Percentiles rank a stretch among this genome's conserved stretches.
Conservation (phyloP, 2,888 invertebrate species). For the Bursaphelenchus okinawaensis region DNA sequence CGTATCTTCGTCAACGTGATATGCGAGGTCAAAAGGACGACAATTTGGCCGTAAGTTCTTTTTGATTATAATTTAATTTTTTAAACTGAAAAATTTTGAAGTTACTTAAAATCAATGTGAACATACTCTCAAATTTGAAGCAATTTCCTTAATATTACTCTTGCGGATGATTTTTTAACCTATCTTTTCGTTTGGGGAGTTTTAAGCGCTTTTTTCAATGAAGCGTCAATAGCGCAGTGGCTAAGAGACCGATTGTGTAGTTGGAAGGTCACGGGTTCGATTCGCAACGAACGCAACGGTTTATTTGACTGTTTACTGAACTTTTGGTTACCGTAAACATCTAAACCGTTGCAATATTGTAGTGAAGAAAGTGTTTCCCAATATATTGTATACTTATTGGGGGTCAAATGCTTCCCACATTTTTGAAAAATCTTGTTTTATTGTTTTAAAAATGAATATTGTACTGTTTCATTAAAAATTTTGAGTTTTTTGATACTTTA, state of each 20-base stretch:
- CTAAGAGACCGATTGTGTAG: too few relatives aligned
- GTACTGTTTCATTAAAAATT: background rate
- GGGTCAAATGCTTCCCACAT: background rate
- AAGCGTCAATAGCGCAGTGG: background rate
- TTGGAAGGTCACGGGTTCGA: background rate
- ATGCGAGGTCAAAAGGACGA: slow-evolving; percentile 30
- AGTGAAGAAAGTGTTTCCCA: background rate
- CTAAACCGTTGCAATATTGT: background rate
- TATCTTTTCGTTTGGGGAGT: too few relatives aligned
- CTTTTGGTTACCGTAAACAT: background rate
- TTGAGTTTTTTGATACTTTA: too few relatives aligned
- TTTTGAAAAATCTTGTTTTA: background rate
- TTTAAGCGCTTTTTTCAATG: too few relatives aligned
- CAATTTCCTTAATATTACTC: too few relatives aligned
- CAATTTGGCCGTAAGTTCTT: slow-evolving; percentile 28
- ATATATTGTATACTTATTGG: background rate
- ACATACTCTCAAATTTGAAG: too few relatives aligned
- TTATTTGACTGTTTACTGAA: background rate
- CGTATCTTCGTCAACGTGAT: slow-evolving; percentile 46
- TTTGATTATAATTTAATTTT: too few relatives aligned
- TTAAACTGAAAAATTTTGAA: too few relatives aligned
- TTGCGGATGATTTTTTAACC: too few relatives aligned
- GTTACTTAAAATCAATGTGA: too few relatives aligned
- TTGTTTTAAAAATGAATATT: too few relatives aligned
- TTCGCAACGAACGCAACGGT: background rate